phyloP scores from a whole-genome alignment of 2,888 invertebrate species.

The Notodonta ziczac region DNA sequence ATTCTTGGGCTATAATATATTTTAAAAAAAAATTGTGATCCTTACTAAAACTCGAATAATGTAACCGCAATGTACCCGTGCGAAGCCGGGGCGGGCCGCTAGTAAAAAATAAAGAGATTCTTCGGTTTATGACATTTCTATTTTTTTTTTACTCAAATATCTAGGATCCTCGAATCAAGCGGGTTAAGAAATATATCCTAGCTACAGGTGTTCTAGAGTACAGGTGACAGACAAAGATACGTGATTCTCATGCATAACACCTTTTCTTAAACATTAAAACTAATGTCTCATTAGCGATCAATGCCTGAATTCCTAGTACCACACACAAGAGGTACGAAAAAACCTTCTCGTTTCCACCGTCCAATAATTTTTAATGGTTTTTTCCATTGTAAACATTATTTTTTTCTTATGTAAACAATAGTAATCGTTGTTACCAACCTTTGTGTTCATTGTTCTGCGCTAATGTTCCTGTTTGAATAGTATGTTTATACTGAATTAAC shows the following conservation, averaged over 20 bases:
- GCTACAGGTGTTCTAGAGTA: too few relatives aligned
- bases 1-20: too few relatives aligned
- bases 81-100: too few relatives aligned
- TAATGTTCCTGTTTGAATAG: not conserved
- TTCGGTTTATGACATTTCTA: too few relatives aligned
- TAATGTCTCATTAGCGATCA: conserved; percentile 3
- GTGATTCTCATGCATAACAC: not conserved
- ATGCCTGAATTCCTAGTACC: not conserved
- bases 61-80: too few relatives aligned
- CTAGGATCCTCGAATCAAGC: too few relatives aligned
- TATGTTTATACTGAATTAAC: conserved; percentile 1
- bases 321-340: not conserved
- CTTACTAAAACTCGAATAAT: too few relatives aligned
- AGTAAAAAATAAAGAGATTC: too few relatives aligned
- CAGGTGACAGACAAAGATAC: too few relatives aligned
- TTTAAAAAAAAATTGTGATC: too few relatives aligned
- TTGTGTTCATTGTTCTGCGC: conserved; percentile 1
- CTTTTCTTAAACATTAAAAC: not conserved
- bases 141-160: too few relatives aligned
- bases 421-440: not conserved
- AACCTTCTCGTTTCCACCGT: not conserved
- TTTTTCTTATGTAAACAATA: conserved; percentile 2
- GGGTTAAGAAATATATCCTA: too few relatives aligned
- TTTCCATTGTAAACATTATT: not conserved
- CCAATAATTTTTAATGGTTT: conserved; percentile 5